Evolutionary conservation across 2,888 invertebrate species (phyloP).

Genomic region (Alloplasta piceator): DNA sequence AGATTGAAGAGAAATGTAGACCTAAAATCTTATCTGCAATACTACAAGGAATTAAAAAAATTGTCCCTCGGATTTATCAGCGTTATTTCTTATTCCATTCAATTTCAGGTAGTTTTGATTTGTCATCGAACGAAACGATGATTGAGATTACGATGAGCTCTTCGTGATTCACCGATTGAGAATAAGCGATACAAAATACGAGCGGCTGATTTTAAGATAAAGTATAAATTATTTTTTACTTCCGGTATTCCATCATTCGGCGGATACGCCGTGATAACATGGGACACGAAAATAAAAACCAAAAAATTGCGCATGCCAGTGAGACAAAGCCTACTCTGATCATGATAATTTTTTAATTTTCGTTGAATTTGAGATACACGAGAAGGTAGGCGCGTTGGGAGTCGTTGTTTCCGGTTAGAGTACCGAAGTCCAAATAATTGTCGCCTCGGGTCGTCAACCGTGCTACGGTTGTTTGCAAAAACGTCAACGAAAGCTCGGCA

Average conservation of each 20-base stretch:
- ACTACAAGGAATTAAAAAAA: too few species aligned
- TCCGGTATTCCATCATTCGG: too few species aligned
- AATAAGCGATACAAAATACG: too few species aligned
- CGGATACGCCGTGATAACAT: neutral
- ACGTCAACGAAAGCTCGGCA: neutral
- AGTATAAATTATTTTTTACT: too few species aligned
- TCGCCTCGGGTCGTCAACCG: slow-evolving; percentile 4
- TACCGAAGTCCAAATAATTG: neutral
- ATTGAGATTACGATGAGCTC: neutral
- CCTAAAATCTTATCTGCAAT: too few species aligned
- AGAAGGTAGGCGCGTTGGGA: slow-evolving; percentile 24
- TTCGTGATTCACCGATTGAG: too few species aligned
- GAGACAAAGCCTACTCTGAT: neutral
- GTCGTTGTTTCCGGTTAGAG: neutral
- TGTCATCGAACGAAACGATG: neutral
- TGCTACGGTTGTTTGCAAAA: neutral
- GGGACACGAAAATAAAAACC: neutral
- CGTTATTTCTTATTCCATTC: too few species aligned
- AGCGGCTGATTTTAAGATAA: too few species aligned
- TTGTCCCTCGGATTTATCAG: too few species aligned
- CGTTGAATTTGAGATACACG: neutral
- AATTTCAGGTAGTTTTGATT: too few species aligned
- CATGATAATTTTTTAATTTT: neutral
- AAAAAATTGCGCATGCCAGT: neutral
- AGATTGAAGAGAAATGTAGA: too few species aligned